A percentile compares a stretch with the other conserved stretches of the same genome.
phyloP scores from a whole-genome alignment of 2,888 invertebrate genomes.

The Orchestes rusci region DNA sequence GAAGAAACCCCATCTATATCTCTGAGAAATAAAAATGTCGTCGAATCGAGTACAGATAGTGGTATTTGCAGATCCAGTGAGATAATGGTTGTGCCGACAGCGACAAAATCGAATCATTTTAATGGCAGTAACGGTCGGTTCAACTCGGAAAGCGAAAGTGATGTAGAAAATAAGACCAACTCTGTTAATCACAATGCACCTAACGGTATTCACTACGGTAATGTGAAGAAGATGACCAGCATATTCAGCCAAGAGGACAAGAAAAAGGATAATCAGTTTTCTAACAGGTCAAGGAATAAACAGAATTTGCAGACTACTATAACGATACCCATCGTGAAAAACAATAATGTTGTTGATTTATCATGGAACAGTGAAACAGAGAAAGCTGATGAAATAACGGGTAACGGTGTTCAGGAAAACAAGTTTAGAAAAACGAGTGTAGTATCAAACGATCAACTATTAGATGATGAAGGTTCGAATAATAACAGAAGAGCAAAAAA shows the following conservation, averaged over 20 bases:
- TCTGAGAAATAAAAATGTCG: constrained; percentile 48
- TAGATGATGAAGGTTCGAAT: constrained; percentile 33
- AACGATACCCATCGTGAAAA: constrained; percentile 39
- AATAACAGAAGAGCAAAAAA: constrained; percentile 53
- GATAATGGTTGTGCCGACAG: constrained; percentile 44
- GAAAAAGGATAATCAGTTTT: background rate
- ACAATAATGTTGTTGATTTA: constrained; percentile 32
- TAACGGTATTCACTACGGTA: constrained; percentile 28
- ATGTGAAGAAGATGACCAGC: constrained; percentile 32
- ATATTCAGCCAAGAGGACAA: constrained; percentile 26
- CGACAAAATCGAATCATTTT: constrained; percentile 24
- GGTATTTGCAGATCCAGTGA: constrained; percentile 69
- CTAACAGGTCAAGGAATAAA: constrained; percentile 24
- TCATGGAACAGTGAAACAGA: constrained; percentile 32
- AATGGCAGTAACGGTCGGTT: constrained; percentile 13
- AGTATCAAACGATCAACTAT: constrained; percentile 31
- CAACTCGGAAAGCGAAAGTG: constrained; percentile 27
- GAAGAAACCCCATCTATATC: constrained; percentile 35
- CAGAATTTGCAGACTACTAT: constrained; percentile 39
- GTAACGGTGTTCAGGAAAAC: constrained; percentile 29
- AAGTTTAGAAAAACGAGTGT: constrained; percentile 32
- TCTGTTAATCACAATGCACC: constrained; percentile 14
- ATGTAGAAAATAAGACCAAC: constrained; percentile 24
- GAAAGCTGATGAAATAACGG: constrained; percentile 47
- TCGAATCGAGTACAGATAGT: constrained; percentile 72